Evolutionary conservation across 2,113 vertebrate species (phyloP), one percentile per base, ranked within the genome.

Genomic region (Pituophis catenifer): DNA sequence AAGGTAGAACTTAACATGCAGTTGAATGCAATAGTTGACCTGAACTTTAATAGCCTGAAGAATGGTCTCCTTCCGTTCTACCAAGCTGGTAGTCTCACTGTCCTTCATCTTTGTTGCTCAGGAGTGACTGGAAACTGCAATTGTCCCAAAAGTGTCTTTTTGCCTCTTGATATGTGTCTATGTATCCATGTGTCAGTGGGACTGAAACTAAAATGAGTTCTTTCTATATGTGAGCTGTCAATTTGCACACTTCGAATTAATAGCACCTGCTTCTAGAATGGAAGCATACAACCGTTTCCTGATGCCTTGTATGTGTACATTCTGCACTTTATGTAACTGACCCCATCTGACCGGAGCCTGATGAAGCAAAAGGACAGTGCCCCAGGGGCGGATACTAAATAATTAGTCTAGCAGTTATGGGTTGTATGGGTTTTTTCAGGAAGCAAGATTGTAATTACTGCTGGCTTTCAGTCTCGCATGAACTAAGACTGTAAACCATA

Each of bases 401-500:
- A 29, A 1, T 91, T 93, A 87, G 5, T 93, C 94, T 38, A 8
- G 0, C 0, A 52, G 33, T 89, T 94, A 26, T 91, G 57, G 94
- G 55, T 86, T 59, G 94, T 52, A 59, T 0, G 0, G 19, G 92
- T 90, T 95, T 65, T 93, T 97, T 53, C 94, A 87, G 85, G 62
- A 93, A 95, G 23, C 2, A 3, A 94, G 94, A 93, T 93, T 91
- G 21, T 87, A 93, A 91, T 86, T 93, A 75, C 50, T 58, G 15
- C 15, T 62, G 13, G 57, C 93, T 93, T 55, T 59, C 92, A 97
- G 96, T 93, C 96, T 95, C 90, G 54, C 8, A 55, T 0, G 15
- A 97, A 95, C 93, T 91, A 95, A 96, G 87, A 91, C 94, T 0
- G 24, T 97, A 95, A 62, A 95, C 89, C 91, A 92, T 95, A 89